phyloP scores from a whole-genome alignment of 1,140 invertebrate species.

The Teleogryllus occipitalis region DNA sequence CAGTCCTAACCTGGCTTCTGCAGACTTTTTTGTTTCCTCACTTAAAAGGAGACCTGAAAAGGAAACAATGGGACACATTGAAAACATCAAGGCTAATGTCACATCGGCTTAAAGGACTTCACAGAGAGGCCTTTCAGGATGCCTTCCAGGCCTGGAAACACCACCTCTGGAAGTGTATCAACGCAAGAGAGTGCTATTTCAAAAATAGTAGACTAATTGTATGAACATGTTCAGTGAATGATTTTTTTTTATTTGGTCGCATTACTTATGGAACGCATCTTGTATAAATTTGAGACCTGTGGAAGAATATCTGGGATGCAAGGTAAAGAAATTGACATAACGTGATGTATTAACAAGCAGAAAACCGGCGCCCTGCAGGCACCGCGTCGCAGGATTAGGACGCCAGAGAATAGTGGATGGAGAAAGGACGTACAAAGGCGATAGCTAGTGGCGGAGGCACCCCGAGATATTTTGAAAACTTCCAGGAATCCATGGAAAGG shows the following conservation, averaged over 20 bases:
- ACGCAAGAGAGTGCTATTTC: slow-evolving; percentile 16
- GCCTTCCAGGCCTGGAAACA: slow-evolving; percentile 13
- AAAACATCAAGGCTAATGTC: not conserved
- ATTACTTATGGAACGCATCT: slow-evolving; percentile 17
- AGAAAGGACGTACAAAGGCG: no score
- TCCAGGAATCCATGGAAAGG: no score
- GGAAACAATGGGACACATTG: slow-evolving; percentile 9
- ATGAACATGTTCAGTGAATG: slow-evolving; percentile 15
- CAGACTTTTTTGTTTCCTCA: slow-evolving; percentile 9
- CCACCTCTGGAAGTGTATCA: slow-evolving; percentile 11
- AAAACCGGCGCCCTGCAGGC: no score
- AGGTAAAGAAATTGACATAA: no score
- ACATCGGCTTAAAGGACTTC: slow-evolving; percentile 16
- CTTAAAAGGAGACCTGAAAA: slow-evolving; percentile 8
- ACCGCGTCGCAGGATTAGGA: no score
- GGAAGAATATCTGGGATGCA: no score
- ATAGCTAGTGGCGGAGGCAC: no score
- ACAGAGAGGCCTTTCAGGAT: not conserved
- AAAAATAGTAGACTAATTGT: slow-evolving; percentile 16
- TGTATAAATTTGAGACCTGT: slow-evolving; percentile 7
- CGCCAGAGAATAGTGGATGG: no score
- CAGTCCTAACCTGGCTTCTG: not conserved
- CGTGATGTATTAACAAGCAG: no score
- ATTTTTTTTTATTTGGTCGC: slow-evolving; percentile 16
- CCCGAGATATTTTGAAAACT: no score